Evolutionary conservation across 2,888 invertebrate genomes (phyloP).

Genomic region (Pheosia gnoma): DNA sequence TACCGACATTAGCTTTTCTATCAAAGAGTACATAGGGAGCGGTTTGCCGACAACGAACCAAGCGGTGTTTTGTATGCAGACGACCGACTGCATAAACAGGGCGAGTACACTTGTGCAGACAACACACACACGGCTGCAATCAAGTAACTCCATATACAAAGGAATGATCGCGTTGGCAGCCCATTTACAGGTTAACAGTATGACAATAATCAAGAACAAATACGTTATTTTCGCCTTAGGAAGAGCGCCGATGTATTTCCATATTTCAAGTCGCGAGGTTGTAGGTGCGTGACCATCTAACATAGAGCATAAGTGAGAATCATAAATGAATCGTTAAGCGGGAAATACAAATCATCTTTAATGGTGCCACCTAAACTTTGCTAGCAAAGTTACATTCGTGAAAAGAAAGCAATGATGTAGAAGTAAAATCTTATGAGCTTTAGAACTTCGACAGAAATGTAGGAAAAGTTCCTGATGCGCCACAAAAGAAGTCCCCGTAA

Average conservation of each 20-base stretch:
- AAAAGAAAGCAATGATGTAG: neutral
- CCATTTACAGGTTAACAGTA: neutral
- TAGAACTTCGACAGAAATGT: conserved; percentile 5
- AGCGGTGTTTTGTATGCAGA: conserved; percentile 54
- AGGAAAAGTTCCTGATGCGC: conserved; percentile 11
- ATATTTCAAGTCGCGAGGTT: no score
- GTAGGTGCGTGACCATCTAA: neutral
- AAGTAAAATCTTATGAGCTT: neutral
- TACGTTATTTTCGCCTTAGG: neutral
- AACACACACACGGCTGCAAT: conserved; percentile 27
- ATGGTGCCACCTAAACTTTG: no score
- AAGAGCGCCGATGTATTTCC: neutral
- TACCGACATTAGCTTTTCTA: conserved; percentile 38
- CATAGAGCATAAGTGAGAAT: no score
- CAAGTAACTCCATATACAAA: conserved; percentile 21
- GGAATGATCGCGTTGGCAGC: conserved; percentile 6
- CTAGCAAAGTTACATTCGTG: neutral
- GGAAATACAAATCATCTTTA: no score
- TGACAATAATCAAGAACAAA: neutral
- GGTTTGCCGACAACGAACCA: conserved; percentile 21
- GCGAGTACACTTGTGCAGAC: conserved; percentile 29
- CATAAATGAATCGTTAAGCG: no score
- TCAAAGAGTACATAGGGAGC: conserved; percentile 20
- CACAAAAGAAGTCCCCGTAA: conserved; percentile 15
- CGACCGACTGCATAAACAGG: conserved; percentile 51